These are phyloP conservation scores for Marmota flaviventris DNA, from an alignment of 2,113 vertebrate genomes.

Conservation along the genomic window DNA sequence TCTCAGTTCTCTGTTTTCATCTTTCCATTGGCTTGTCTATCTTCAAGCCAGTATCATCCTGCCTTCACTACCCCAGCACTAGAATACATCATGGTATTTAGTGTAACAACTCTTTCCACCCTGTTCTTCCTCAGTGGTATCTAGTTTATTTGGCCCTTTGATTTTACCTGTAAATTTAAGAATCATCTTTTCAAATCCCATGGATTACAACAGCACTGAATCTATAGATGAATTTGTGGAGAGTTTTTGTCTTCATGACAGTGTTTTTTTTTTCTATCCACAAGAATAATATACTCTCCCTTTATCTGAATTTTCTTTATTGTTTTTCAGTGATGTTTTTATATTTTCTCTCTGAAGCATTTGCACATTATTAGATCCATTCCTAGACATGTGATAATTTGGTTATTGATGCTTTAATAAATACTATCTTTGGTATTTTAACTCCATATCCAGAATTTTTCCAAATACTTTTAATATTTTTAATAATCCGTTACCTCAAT, in stretches of 20 bases:
- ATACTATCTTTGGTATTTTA: not conserved
- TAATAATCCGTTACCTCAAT: not conserved
- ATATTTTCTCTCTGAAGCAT: not conserved
- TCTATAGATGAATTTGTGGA: not conserved
- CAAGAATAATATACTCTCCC: not conserved
- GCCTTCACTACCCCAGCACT: not conserved
- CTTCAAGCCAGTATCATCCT: not conserved
- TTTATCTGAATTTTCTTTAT: not conserved
- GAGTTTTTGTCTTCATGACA: not conserved
- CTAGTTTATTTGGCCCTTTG: not conserved
- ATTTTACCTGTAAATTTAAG: not conserved
- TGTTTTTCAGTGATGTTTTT: not conserved
- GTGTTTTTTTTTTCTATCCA: not conserved
- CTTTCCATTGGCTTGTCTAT: not conserved
- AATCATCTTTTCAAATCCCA: not conserved
- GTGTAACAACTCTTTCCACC: not conserved
- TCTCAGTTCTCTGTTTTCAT: not conserved
- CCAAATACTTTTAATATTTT: not conserved
- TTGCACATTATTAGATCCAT: not conserved
- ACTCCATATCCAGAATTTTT: not conserved
- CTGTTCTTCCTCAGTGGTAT: not conserved
- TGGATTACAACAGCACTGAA: not conserved
- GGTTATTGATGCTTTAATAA: not conserved
- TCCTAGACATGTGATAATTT: not conserved
- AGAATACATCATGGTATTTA: not conserved